Conservation (phyloP, 2,888 invertebrate species). For the Schizaphis graminum region DNA sequence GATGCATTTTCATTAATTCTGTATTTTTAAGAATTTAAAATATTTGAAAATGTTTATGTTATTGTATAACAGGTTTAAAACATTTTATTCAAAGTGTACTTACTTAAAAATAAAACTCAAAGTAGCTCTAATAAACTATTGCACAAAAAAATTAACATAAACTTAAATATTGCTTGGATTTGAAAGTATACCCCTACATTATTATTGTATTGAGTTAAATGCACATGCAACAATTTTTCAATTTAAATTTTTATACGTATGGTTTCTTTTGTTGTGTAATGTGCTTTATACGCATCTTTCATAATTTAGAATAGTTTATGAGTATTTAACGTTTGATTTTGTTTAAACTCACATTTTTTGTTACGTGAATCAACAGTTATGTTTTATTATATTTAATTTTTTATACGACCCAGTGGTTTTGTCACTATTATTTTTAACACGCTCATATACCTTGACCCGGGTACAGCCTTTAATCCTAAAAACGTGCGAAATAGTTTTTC, state of each 20-base stretch:
- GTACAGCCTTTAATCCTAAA: constrained; percentile 29
- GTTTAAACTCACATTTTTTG: background rate
- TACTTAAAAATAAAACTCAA: background rate
- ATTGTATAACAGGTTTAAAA: background rate
- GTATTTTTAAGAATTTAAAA: background rate
- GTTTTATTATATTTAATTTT: background rate
- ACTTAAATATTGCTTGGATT: background rate
- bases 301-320: background rate
- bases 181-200: background rate
- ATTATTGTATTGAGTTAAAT: background rate
- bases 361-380: background rate
- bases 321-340: background rate
- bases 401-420: background rate
- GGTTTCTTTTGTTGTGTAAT: background rate
- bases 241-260: background rate
- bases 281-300: background rate
- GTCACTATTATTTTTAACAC: constrained; percentile 3
- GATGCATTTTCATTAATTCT: background rate
- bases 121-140: background rate
- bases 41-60: background rate
- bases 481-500: constrained; percentile 45
- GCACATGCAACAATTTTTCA: background rate
- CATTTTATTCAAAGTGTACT: background rate
- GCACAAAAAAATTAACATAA: background rate
- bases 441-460: constrained; percentile 32